These are phyloP conservation scores for Cryptomyrus ogoouensis DNA, from an alignment of 2,113 vertebrate genomes.

Conservation along the genomic window DNA sequence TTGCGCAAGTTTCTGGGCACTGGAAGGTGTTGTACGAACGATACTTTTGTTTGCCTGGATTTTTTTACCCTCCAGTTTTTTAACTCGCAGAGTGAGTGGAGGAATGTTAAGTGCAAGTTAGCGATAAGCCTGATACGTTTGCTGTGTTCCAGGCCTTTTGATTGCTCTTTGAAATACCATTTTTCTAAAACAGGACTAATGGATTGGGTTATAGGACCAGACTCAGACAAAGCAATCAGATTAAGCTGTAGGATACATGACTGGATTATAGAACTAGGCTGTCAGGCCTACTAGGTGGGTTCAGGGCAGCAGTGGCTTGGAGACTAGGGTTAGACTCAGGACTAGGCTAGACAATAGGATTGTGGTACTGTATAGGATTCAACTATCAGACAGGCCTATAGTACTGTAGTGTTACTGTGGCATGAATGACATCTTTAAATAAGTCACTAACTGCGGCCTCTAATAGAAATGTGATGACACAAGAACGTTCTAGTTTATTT, in stretches of 20 bases:
- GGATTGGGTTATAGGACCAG: not conserved
- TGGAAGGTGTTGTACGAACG: not conserved
- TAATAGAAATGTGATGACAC: not conserved
- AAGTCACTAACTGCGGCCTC: not conserved
- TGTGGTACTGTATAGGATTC: not conserved
- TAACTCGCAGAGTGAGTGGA: not conserved
- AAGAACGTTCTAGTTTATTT: not conserved
- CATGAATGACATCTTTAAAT: not conserved
- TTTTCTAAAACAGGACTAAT: not conserved
- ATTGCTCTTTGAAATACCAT: constrained; percentile 3
- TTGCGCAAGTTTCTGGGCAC: not conserved
- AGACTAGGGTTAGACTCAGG: not conserved
- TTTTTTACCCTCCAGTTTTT: not conserved
- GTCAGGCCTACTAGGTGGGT: not conserved
- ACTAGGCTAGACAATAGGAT: not conserved
- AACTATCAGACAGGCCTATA: not conserved
- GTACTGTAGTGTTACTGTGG: not conserved
- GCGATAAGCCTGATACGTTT: not conserved
- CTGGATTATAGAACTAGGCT: not conserved
- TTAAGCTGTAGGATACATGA: not conserved
- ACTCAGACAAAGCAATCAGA: not conserved
- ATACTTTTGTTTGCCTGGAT: not conserved
- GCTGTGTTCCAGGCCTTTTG: not conserved
- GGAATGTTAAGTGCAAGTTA: constrained; percentile 7
- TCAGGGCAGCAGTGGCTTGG: not conserved